phyloP scores from a whole-genome alignment of 2,797 vertebrate species.

The Anolis apletophallus region DNA sequence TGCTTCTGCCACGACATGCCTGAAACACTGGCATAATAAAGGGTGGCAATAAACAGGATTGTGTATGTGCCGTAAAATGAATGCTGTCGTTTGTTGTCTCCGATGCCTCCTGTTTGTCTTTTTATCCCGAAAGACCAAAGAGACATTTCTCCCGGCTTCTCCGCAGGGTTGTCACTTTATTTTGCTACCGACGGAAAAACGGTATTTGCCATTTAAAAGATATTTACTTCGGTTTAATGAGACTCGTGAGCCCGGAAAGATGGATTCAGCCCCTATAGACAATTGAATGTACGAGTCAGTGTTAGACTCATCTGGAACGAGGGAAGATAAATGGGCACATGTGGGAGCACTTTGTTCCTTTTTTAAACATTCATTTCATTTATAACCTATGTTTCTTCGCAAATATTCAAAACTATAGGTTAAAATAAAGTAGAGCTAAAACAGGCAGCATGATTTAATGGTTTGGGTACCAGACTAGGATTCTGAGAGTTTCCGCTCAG shows the following conservation, averaged over 20 bases:
- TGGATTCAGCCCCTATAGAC: not conserved
- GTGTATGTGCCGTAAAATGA: not conserved
- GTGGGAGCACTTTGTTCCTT: not conserved
- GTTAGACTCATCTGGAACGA: not conserved
- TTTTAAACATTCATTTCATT: too few relatives aligned
- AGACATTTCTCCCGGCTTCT: not conserved
- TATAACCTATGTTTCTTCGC: too few relatives aligned
- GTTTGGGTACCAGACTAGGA: too few relatives aligned
- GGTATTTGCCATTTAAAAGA: not conserved
- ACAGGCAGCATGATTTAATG: too few relatives aligned
- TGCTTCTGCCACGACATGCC: not conserved
- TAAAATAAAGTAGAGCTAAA: too few relatives aligned
- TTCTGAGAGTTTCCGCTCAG: too few relatives aligned
- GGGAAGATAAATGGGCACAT: not conserved
- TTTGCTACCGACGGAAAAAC: not conserved
- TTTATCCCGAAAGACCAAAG: not conserved
- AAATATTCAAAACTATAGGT: too few relatives aligned
- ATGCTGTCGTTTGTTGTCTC: not conserved
- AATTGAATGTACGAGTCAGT: not conserved
- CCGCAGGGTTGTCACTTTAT: not conserved
- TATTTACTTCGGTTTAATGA: not conserved
- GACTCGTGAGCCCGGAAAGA: not conserved
- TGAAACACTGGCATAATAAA: not conserved
- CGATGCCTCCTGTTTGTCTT: not conserved
- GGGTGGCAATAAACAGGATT: constrained; percentile 3